Conservation (phyloP, 2,797 vertebrate species). For the Malacoraja senta region DNA sequence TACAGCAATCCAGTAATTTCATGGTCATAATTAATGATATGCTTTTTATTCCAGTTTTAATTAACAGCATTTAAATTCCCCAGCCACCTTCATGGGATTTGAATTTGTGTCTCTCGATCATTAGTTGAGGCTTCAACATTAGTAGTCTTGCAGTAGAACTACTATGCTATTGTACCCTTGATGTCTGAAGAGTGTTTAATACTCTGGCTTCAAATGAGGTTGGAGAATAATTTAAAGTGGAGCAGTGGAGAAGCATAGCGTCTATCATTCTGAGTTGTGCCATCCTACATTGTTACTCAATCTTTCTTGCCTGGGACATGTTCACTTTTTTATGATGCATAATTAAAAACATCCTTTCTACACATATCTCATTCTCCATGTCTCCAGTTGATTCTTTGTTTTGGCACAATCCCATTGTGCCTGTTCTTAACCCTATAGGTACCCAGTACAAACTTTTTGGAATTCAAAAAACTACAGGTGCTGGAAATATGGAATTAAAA, state of each 20-base stretch:
- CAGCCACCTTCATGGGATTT: no score
- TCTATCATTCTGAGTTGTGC: not conserved
- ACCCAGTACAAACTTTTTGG: not conserved
- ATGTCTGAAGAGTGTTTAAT: not conserved
- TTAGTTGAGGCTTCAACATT: no score
- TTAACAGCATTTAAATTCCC: no score
- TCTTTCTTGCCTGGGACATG: not conserved
- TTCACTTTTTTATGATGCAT: not conserved
- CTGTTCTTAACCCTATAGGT: not conserved
- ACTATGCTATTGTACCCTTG: no score
- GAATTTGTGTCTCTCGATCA: no score
- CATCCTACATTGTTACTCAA: not conserved
- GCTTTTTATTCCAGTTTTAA: no score
- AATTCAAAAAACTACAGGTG: no score
- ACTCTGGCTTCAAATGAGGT: not conserved
- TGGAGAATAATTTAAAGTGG: not conserved
- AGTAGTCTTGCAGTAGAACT: no score
- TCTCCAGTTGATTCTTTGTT: not conserved
- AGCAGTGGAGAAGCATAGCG: not conserved
- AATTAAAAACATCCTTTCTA: not conserved
- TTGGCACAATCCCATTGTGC: not conserved
- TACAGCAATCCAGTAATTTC: no score
- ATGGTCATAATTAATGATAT: no score
- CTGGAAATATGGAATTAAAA: no score
- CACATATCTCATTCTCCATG: not conserved